Evolutionary conservation across 2,888 invertebrate genomes (phyloP).

Genomic region (Agonum fuliginosum): DNA sequence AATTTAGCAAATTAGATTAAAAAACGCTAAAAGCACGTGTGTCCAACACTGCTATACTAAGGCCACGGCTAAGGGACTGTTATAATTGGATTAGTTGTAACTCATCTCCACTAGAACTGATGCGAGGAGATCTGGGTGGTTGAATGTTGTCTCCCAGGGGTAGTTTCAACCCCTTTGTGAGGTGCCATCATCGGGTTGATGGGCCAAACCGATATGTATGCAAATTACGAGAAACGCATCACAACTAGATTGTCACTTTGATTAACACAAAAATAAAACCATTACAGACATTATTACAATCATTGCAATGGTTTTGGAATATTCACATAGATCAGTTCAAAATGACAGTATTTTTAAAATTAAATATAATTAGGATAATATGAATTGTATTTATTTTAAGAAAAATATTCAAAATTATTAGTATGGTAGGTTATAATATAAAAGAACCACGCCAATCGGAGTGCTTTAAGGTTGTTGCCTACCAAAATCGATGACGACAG

Average conservation of each 20-base stretch:
- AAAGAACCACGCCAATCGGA: no score
- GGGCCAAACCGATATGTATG: slow-evolving; percentile 54
- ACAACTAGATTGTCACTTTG: slow-evolving; percentile 41
- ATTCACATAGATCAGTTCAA: no score
- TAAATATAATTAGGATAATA: no score
- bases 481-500: no score
- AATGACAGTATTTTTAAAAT: no score
- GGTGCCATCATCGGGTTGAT: slow-evolving; percentile 51
- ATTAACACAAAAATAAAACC: slow-evolving; percentile 26
- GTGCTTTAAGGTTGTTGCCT: no score
- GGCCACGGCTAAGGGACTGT: slow-evolving; percentile 41
- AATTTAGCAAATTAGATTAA: slow-evolving; percentile 43
- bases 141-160: slow-evolving; percentile 10
- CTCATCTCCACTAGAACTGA: slow-evolving; percentile 40
- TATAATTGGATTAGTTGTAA: slow-evolving; percentile 58
- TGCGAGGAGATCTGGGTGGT: slow-evolving; percentile 23
- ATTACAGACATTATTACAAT: background rate
- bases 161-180: slow-evolving; percentile 27
- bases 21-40: slow-evolving; percentile 31
- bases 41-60: background rate
- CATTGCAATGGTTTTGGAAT: no score
- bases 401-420: no score
- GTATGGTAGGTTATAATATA: no score
- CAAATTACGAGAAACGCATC: slow-evolving; percentile 38
- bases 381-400: no score